Evolutionary conservation across 2,888 invertebrate species (phyloP).

Genomic region (Thalpophila matura): DNA sequence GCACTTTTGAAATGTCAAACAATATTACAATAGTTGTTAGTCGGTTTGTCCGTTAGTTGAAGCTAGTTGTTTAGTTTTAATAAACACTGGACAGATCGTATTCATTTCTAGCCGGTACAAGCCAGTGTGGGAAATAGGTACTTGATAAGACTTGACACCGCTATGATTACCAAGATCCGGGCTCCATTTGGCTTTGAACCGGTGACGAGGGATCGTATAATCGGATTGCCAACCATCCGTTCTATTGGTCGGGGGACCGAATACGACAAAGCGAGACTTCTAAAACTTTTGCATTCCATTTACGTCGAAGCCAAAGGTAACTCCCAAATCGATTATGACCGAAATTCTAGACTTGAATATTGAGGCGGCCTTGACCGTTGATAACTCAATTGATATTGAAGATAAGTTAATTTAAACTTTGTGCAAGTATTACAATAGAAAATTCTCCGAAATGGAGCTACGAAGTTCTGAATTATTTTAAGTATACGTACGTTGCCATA

Average conservation of each 20-base stretch:
- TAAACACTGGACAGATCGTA: conserved; percentile 16
- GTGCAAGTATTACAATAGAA: conserved; percentile 3
- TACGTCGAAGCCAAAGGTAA: conserved; percentile 26
- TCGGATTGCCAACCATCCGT: conserved; percentile 69
- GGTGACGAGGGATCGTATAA: conserved; percentile 72
- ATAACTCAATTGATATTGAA: conserved; percentile 34
- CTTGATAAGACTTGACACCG: conserved; percentile 66
- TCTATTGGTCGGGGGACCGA: conserved; percentile 38
- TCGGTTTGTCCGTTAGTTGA: no score
- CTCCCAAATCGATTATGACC: conserved; percentile 32
- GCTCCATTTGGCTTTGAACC: conserved; percentile 56
- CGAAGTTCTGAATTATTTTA: conserved; percentile 3
- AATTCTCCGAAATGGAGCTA: not conserved
- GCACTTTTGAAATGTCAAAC: no score
- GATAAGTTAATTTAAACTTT: conserved; percentile 26
- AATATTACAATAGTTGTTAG: no score
- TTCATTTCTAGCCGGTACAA: conserved; percentile 26
- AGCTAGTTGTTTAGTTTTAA: no score
- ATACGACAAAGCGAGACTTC: conserved; percentile 36
- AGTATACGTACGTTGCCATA: not conserved
- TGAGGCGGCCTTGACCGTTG: conserved; percentile 16
- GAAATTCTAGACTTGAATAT: conserved; percentile 18
- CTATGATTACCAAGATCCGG: conserved; percentile 71
- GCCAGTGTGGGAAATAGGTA: conserved; percentile 42
- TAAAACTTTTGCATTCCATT: conserved; percentile 35